Base-by-base conservation (phyloP, 2,888 invertebrate genomes). In the Scotopteryx bipunctaria region DNA sequence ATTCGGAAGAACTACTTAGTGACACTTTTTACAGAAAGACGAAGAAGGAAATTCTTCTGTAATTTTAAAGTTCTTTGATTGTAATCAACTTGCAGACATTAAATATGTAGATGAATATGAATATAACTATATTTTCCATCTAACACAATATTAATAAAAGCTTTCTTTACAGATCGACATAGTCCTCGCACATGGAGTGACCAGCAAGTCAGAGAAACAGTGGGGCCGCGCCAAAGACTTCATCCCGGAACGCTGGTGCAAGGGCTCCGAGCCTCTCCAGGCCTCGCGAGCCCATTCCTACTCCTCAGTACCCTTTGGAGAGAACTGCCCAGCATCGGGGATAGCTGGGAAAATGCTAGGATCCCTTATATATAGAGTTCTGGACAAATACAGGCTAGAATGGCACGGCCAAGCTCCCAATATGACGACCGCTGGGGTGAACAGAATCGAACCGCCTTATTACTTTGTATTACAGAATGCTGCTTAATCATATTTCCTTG, bases 391-490 rank as follows among this genome's bases (percentile, higher is more conserved):
- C 49, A 73, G 90, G 14, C 55, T 90, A n/a, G 89, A 90, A 48
- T 90, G 89, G 89, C 90, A 90, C 47, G 89, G 89, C 0, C 82
- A 86, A 0, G 36, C 67, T 0, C 85, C 89, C 0, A 80, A 63
- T 5, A 66, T 83, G 43, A 67, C 72, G 0, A 83, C 83, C 0
- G 71, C 76, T 0, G 82, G 83, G 0, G 82, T 89, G 0, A 90
- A 89, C 42, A 82, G 81, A 51, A 57, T 90, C 0, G 81, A 86
- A 50, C 70, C 74, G 25, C 90, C 89, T 1, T 90, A 77, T 58
- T 89, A 81, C 33, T 89, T 89, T 48, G 90, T 89, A 0, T 52
- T 90, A 53, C 86, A 89, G 49, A 80, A 87, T 55, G 88, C 90
- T 44, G 73, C 77, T 42, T 82, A 57, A 71, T 47, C 1, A 42